A percentile compares a stretch with the other conserved stretches of the same genome.
These are phyloP conservation scores for Galago senegalensis DNA, from an alignment of 2,797 vertebrate genomes.

Conservation along the genomic window DNA sequence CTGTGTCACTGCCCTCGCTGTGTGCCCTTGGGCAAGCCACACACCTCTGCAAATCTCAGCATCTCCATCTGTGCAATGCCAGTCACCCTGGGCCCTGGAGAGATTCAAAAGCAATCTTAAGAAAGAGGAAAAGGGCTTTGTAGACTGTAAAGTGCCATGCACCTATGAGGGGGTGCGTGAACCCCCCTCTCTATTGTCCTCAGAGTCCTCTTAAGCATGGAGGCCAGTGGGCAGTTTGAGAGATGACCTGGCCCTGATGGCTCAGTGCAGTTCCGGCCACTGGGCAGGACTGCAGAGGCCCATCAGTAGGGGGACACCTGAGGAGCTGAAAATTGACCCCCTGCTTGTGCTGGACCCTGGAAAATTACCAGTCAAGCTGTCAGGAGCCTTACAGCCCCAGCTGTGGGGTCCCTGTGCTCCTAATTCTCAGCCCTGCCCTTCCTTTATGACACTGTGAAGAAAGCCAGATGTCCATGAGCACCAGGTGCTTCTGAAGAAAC, in stretches of 20 bases:
- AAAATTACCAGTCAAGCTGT: background rate
- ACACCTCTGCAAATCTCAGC: background rate
- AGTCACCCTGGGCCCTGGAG: background rate
- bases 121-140: background rate
- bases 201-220: background rate
- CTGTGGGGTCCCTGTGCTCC: too few species aligned
- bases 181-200: background rate
- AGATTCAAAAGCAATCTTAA: background rate
- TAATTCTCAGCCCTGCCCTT: background rate
- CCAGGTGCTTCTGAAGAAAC: background rate
- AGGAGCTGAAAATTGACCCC: background rate
- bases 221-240: background rate
- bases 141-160: background rate
- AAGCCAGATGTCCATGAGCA: background rate
- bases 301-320: background rate
- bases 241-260: background rate
- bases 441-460: background rate
- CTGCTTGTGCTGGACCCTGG: background rate
- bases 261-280: too few species aligned
- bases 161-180: background rate
- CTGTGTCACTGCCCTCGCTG: fast-evolving
- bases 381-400: background rate
- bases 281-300: too few species aligned
- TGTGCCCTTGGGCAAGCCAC: background rate
- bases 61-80: background rate